Evolutionary conservation across 2,888 invertebrate genomes (phyloP).

Genomic region (Monoplex corrugatus): DNA sequence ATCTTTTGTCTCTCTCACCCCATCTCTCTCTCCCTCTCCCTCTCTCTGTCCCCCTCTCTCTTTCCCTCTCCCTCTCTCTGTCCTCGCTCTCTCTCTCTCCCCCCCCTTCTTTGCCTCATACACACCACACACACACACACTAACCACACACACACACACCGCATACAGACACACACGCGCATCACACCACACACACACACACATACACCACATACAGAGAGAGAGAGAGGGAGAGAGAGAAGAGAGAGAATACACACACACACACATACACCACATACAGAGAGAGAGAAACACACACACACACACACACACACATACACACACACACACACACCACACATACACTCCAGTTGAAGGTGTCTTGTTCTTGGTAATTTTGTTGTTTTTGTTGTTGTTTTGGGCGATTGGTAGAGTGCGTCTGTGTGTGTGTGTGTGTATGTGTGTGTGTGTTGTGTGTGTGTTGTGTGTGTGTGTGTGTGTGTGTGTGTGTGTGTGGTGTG

Average conservation of each 20-base stretch:
- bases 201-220: not conserved
- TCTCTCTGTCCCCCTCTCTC: not conserved
- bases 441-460: too few species aligned
- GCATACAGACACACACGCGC: too few species aligned
- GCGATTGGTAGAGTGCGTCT: too few species aligned
- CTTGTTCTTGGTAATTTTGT: too few species aligned
- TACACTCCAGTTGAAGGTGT: too few species aligned
- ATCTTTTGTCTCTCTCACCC: not conserved
- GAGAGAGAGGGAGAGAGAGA: not conserved
- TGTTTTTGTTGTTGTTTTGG: too few species aligned
- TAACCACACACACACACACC: not conserved
- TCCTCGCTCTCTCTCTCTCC: not conserved
- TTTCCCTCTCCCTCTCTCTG: not conserved
- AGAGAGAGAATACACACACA: not conserved
- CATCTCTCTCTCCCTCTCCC: not conserved
- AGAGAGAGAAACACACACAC: not conserved
- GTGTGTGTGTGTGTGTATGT: too few species aligned
- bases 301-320: too few species aligned
- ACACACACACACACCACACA: too few species aligned
- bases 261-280: not conserved
- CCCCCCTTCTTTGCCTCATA: not conserved
- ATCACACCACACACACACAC: too few species aligned
- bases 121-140: not conserved
- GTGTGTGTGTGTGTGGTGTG: too few species aligned
- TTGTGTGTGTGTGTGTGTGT: too few species aligned